Conservation (phyloP, 2,113 vertebrate species). For the Eonycteris spelaea region DNA sequence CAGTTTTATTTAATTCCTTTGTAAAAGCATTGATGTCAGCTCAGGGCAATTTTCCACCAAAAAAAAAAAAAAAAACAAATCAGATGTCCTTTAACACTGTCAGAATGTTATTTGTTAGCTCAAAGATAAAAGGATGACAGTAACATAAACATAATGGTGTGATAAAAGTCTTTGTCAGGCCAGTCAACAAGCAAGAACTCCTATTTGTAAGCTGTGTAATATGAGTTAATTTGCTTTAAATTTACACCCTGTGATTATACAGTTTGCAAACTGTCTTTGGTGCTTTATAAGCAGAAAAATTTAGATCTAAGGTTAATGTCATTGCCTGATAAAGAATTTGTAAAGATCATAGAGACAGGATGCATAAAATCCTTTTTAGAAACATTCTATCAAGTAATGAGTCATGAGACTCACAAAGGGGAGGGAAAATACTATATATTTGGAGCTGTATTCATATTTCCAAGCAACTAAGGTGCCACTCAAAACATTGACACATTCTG, state of each 20-base stretch:
- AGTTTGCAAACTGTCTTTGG: neutral
- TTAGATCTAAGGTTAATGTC: neutral
- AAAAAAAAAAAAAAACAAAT: neutral
- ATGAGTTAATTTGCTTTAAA: slow-evolving; percentile 43
- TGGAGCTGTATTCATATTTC: slow-evolving; percentile 17
- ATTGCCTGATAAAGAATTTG: neutral
- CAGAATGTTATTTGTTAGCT: slow-evolving; percentile 39
- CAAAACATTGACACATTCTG: slow-evolving; percentile 19
- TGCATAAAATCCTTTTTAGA: neutral
- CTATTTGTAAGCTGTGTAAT: neutral
- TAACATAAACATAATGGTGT: neutral
- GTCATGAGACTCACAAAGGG: neutral
- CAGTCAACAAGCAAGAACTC: neutral
- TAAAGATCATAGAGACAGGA: neutral
- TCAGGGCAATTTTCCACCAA: slow-evolving; percentile 3
- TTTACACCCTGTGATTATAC: neutral
- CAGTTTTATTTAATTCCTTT: slow-evolving; percentile 36
- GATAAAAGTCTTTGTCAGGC: slow-evolving; percentile 22
- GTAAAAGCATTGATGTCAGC: slow-evolving; percentile 29
- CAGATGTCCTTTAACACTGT: slow-evolving; percentile 56
- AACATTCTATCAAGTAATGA: neutral
- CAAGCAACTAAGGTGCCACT: neutral
- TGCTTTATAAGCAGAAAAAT: slow-evolving; percentile 1
- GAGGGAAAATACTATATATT: neutral
- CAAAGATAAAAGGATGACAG: slow-evolving; percentile 43